Evolutionary conservation across 92 coral and sea anemone genomes (phyloP), one percentile per base, ranked within the genome.

Genomic region (Epizoanthus illoricatus): DNA sequence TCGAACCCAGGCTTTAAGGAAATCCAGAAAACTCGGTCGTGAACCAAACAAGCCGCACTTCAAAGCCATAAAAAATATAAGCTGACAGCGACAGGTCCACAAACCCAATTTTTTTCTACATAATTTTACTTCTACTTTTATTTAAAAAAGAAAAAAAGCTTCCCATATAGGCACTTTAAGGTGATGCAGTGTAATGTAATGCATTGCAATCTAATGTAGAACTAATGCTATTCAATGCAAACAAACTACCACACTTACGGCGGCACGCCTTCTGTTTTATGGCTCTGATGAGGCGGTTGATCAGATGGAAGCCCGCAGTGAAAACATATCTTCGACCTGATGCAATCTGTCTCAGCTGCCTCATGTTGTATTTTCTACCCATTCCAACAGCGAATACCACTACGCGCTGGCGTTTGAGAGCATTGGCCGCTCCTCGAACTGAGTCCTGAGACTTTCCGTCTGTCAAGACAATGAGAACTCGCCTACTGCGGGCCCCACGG

Each of bases 361-460:
- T 78, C 41, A 18, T 85, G 45, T 74, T 87, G 71, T 80, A 74
- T 49, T 81, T 58, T 42, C 84, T 79, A 15, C 98, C 98, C 45
- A 95, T 75, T 23, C 98, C 98, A 57, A 95, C 79, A 17, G 84
- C 94, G 66, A 88, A 91, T n/a, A 95, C 70, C 75, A 81, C 88
- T 0, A 87, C 93, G n/a, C 88, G 88, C 12, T 63, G 71, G 54
- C 80, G 85, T 4, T 78, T 80, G 15, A 95, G 94, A 9, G 78
- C 65, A 7, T 69, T 72, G 18, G 98, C 98, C 6, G 98, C 94
- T 15, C 63, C 69, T 3, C 73, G 67, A 7, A 95, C 92, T 0
- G 80, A 12, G 85, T 95, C 98, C 23, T 81, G 84, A 28, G 98
- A 93, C 59, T 79, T 82, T 40, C 98, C 98, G 64, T 95, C 98